Evolutionary conservation across 2,888 invertebrate genomes (phyloP).

Genomic region (Clanis bilineata): DNA sequence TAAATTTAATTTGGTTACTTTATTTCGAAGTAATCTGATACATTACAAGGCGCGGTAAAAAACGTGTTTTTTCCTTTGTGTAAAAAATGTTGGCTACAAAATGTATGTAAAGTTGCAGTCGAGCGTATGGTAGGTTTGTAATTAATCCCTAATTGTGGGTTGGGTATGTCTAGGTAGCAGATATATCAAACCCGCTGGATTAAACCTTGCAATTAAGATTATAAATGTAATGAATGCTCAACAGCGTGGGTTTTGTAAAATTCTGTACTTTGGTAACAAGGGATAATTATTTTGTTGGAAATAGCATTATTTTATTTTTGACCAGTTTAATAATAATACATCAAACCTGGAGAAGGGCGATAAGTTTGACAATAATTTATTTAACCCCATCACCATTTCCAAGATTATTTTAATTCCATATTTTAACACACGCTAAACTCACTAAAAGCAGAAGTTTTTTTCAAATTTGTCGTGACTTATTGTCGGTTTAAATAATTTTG

Average conservation of each 20-base stretch:
- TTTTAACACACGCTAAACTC: too few species aligned
- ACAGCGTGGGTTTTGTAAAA: neutral
- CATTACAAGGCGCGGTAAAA: neutral
- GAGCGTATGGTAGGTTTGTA: slow-evolving; percentile 53
- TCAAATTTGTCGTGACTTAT: too few species aligned
- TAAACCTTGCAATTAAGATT: slow-evolving; percentile 32
- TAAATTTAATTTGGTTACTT: slow-evolving; percentile 21
- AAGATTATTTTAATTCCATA: too few species aligned
- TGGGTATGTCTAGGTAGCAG: slow-evolving; percentile 58
- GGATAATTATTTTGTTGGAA: too few species aligned
- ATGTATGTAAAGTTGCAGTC: slow-evolving; percentile 21
- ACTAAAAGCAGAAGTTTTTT: too few species aligned
- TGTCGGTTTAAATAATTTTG: too few species aligned
- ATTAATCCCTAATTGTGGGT: slow-evolving; percentile 77
- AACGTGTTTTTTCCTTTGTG: neutral
- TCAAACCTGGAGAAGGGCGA: too few species aligned
- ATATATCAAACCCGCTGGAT: slow-evolving; percentile 60
- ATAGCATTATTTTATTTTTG: too few species aligned
- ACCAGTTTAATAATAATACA: too few species aligned
- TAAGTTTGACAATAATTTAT: too few species aligned
- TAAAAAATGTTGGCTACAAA: neutral
- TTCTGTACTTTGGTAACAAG: neutral
- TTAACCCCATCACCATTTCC: too few species aligned
- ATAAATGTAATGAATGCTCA: neutral
- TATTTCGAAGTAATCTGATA: slow-evolving; percentile 9